phyloP scores from a whole-genome alignment of 2,888 invertebrate genomes.

The Volucella inflata region DNA sequence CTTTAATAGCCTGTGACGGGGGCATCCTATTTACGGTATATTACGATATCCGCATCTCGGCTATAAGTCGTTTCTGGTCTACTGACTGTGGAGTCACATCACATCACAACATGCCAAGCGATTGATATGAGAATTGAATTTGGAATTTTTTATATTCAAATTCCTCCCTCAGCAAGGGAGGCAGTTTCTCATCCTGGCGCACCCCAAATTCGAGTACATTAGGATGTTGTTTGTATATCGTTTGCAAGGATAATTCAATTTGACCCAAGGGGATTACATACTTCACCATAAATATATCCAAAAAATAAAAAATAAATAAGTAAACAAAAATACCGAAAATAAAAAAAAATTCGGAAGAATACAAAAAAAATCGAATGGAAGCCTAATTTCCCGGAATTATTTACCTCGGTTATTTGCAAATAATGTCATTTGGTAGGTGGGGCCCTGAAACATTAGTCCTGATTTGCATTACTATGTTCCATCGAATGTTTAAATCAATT shows the following conservation, averaged over 20 bases:
- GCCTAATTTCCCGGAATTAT: conserved; percentile 61
- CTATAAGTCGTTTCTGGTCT: conserved; percentile 3
- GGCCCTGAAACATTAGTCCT: conserved; percentile 40
- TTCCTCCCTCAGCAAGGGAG: no score
- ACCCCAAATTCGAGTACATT: conserved; percentile 56
- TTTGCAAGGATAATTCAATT: conserved; percentile 71
- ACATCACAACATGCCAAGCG: conserved; percentile 25
- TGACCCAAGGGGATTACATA: conserved; percentile 57
- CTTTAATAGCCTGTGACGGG: conserved; percentile 4
- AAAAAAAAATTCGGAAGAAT: background rate
- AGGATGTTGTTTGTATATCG: conserved; percentile 70
- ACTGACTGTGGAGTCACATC: background rate
- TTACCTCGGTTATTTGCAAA: conserved; percentile 59
- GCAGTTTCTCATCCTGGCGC: background rate
- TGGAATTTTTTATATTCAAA: conserved; percentile 33
- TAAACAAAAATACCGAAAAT: background rate
- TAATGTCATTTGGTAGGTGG: conserved; percentile 19
- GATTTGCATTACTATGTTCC: conserved; percentile 55
- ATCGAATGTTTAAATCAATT: conserved; percentile 61
- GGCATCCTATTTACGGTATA: background rate
- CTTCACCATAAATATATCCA: background rate
- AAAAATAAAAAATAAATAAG: background rate
- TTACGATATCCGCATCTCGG: background rate
- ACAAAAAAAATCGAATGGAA: conserved; percentile 50
- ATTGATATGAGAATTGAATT: conserved; percentile 68